A percentile compares a stretch with the other conserved stretches of the same genome.
Evolutionary conservation across 1,140 invertebrate species (phyloP).

Genomic region (Drosophila kurseongensis): DNA sequence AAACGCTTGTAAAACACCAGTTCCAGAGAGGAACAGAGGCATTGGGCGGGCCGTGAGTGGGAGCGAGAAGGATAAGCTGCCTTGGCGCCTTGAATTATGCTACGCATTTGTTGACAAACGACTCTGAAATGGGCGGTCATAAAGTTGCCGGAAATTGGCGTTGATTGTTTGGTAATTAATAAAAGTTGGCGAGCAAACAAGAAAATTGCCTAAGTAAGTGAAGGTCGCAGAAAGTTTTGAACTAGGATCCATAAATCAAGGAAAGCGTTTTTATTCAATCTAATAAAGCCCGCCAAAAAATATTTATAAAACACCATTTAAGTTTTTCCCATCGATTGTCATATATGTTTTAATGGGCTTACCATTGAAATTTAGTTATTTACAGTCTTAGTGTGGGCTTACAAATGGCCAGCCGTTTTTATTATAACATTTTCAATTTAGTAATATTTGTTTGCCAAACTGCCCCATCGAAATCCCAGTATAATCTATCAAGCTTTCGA

Average conservation of each 20-base stretch:
- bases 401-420: constrained; percentile 32
- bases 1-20: constrained; percentile 61
- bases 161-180: constrained; percentile 78
- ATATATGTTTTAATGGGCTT: constrained; percentile 11
- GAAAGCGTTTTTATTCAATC: constrained; percentile 1
- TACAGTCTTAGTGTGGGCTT: constrained; percentile 10
- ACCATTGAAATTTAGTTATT: constrained; percentile 15
- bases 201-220: constrained; percentile 26
- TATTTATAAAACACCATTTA: constrained; percentile 6
- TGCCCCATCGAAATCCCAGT: constrained; percentile 21
- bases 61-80: constrained; percentile 7
- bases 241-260: background rate
- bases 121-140: constrained; percentile 68
- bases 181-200: constrained; percentile 52
- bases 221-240: background rate
- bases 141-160: constrained; percentile 75
- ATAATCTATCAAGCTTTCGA: constrained; percentile 45
- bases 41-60: background rate
- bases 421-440: constrained; percentile 20
- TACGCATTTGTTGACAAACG: constrained; percentile 79
- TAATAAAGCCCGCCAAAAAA: background rate
- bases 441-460: constrained; percentile 14
- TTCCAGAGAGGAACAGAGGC: background rate
- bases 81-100: constrained; percentile 64
- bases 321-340: constrained; percentile 1